Evolutionary conservation across 2,113 vertebrate genomes (phyloP), one percentile per base, ranked within the genome.

Genomic region (Puma concolor): DNA sequence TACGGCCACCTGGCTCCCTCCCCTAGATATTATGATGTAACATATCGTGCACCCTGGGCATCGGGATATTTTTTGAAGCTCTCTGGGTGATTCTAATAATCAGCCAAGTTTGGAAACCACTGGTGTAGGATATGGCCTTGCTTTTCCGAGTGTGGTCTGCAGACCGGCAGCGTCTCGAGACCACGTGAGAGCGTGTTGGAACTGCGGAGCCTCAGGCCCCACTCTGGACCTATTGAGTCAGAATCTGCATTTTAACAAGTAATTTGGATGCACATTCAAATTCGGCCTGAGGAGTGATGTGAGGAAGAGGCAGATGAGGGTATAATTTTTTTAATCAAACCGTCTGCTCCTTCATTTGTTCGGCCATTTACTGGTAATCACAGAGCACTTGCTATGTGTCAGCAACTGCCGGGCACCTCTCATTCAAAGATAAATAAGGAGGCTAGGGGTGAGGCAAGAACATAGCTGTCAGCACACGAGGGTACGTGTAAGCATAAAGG

Each of bases 201-300:
- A 83, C 83, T 2, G 60, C 31, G 64, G 48, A 64, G 6, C 52
- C 41, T 91, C 36, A 60, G 85, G 76, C n/a, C 36, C 54, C 44
- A 31, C 52, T 48, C 41, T 60, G 90, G 29, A 16, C 29, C 57
- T n/a, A 4, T 4, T 27, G 67, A 86, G 25, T 83, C 15, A 19
- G 85, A 94, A 69, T 74, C 48, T 92, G 21, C 79, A 60, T 96
- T 90, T 66, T 76, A 77, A 76, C 38, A 44, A 54, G 38, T 97
- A 52, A 80, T 81, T 80, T 83, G 54, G 48, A 80, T 64, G 77
- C 29, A 82, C n/a, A n/a, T 66, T 95, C 52, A 84, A 57, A 91
- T 50, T 50, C 80, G 81, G 25, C 74, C 84, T 57, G 48, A 36
- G 54, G 60, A 76, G 84, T 83, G 63, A 81, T 74, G 44, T 44